Conservation (phyloP, 35 echinoderm and acorn worm genomes). For the Ptychodera flava region DNA sequence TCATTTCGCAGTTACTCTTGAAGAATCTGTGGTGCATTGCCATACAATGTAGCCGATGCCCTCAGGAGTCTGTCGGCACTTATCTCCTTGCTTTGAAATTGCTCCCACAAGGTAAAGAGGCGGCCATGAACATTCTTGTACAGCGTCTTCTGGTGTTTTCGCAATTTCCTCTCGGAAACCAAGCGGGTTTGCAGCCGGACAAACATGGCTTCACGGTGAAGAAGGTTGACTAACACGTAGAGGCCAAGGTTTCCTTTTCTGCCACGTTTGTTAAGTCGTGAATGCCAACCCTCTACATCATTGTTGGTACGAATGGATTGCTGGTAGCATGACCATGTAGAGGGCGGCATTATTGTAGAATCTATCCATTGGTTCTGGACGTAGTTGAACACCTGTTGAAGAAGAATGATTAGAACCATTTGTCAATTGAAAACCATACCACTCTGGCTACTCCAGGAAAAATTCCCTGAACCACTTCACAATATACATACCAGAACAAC, state of each 20-base stretch:
- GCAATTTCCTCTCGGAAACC: not conserved
- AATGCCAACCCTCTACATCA: conserved; percentile 21
- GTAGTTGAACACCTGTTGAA: conserved; percentile 22
- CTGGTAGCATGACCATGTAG: conserved; percentile 12
- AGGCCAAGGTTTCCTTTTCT: not conserved
- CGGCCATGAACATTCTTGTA: not conserved
- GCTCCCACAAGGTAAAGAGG: not conserved
- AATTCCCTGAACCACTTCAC: not conserved
- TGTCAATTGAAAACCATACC: not conserved
- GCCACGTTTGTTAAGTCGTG: not conserved
- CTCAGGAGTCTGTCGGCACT: not conserved
- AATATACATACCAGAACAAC: not conserved
- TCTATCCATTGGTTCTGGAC: conserved; percentile 14
- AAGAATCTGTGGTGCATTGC: conserved; percentile 25
- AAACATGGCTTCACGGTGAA: not conserved
- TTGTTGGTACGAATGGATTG: conserved; percentile 10
- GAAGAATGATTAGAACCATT: not conserved
- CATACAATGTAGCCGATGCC: not conserved
- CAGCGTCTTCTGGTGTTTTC: not conserved
- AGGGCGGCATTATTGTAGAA: conserved; percentile 4
- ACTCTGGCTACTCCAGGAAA: not conserved
- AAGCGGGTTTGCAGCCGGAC: not conserved
- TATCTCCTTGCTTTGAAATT: not conserved
- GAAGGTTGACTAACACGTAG: not conserved
- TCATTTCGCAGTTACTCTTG: no score